Conservation (phyloP, 2,797 vertebrate species). For the Urosaurus nigricauda region DNA sequence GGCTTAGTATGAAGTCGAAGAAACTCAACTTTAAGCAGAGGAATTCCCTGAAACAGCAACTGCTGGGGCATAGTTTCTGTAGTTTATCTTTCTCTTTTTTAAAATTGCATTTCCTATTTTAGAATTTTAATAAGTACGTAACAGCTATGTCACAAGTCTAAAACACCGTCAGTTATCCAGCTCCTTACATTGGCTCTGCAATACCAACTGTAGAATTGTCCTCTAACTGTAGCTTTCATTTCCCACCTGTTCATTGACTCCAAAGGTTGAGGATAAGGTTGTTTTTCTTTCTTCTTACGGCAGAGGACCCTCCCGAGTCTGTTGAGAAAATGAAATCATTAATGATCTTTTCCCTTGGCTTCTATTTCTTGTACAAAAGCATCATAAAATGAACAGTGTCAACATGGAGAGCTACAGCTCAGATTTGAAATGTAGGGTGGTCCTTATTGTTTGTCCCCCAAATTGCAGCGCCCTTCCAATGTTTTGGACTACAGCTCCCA, state of each 20-base stretch:
- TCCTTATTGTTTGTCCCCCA: not conserved
- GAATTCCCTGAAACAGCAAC: conserved; percentile 22
- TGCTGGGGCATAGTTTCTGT: not conserved
- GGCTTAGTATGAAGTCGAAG: not conserved
- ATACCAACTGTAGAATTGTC: not conserved
- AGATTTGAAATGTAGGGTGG: not conserved
- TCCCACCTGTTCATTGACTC: no score
- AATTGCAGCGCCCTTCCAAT: no score
- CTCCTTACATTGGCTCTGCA: not conserved
- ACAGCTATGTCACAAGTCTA: not conserved
- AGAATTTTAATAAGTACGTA: not conserved
- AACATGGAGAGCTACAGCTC: not conserved
- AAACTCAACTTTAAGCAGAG: conserved; percentile 25
- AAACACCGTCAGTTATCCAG: not conserved
- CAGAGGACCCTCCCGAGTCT: no score
- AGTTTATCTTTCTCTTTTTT: not conserved
- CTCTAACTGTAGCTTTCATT: not conserved
- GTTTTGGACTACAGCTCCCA: no score
- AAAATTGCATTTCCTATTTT: not conserved
- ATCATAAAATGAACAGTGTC: not conserved
- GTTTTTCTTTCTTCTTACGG: not conserved
- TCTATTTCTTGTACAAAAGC: not conserved
- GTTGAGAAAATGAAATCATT: not conserved
- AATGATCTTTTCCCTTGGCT: not conserved
- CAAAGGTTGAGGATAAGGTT: no score